A percentile compares a stretch with the other conserved stretches of the same genome.
Evolutionary conservation across 2,797 vertebrate species (phyloP).

Genomic region (Hephaestus fuliginosus): DNA sequence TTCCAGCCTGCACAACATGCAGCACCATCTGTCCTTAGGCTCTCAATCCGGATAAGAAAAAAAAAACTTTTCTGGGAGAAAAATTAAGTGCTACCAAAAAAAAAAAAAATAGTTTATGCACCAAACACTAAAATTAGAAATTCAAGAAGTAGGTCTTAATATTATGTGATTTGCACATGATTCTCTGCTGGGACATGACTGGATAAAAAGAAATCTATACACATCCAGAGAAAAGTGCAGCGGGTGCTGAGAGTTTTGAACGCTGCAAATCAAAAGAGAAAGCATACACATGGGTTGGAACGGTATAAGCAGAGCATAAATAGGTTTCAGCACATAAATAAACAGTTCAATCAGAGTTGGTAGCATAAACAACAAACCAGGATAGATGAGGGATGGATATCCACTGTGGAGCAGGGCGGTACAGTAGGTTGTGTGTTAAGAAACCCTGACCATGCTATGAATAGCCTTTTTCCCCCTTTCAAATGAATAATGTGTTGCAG

Average conservation of each 20-base stretch:
- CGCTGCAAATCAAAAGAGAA: conserved; percentile 9
- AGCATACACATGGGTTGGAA: conserved; percentile 29
- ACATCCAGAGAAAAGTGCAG: conserved; percentile 34
- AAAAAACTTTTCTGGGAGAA: background rate
- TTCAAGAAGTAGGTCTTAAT: conserved; percentile 45
- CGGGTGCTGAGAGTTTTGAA: conserved; percentile 29
- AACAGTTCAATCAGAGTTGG: conserved; percentile 31
- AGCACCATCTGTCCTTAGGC: conserved; percentile 6
- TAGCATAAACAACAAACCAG: conserved; percentile 9
- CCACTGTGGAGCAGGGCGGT: conserved; percentile 22
- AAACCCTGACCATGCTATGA: conserved; percentile 48
- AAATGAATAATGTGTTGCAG: conserved; percentile 55
- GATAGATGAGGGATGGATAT: background rate
- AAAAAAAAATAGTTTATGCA: conserved; percentile 6
- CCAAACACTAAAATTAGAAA: conserved; percentile 39
- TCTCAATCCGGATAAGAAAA: background rate
- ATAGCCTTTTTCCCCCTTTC: conserved; percentile 42
- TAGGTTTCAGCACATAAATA: conserved; percentile 46
- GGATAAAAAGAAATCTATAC: conserved; percentile 49
- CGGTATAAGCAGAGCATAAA: conserved; percentile 26
- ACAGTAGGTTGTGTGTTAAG: conserved; percentile 13
- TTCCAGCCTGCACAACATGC: background rate
- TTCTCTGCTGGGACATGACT: conserved; percentile 51
- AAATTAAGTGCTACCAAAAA: no score
- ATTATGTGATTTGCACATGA: conserved; percentile 34